Percentiles rank a stretch among this genome's conserved stretches.
Evolutionary conservation across 2,888 invertebrate species (phyloP).

Genomic region (Caenorhabditis sp.): DNA sequence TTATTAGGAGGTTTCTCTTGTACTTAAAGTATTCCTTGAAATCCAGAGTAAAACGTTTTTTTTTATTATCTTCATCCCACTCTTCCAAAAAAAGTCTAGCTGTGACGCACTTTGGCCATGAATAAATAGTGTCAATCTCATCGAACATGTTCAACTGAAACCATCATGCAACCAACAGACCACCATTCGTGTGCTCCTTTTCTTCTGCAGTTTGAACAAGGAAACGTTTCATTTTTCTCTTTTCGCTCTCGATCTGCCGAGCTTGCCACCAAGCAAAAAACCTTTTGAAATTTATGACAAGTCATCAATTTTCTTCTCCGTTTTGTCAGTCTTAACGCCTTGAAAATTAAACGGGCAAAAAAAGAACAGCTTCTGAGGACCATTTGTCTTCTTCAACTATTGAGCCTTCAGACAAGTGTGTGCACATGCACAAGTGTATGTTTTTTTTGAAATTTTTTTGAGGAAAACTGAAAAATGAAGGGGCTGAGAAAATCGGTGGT

Average conservation of each 20-base stretch:
- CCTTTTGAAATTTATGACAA: slow-evolving; percentile 8
- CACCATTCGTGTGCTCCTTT: slow-evolving; percentile 6
- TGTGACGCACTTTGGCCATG: slow-evolving; percentile 50
- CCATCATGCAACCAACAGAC: slow-evolving; percentile 37
- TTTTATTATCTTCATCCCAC: background rate
- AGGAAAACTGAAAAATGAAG: background rate
- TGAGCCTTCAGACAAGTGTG: slow-evolving; percentile 6
- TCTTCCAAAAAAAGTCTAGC: slow-evolving; percentile 1
- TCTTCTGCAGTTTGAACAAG: background rate
- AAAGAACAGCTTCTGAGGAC: slow-evolving; percentile 7
- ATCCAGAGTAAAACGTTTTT: too few relatives aligned
- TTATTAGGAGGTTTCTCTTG: too few relatives aligned
- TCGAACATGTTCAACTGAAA: slow-evolving; percentile 51
- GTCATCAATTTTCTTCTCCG: slow-evolving; percentile 3
- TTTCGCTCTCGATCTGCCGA: background rate
- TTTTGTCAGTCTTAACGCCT: background rate
- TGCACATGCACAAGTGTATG: slow-evolving; percentile 9
- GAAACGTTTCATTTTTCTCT: background rate
- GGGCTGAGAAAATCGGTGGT: background rate
- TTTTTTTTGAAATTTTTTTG: slow-evolving; percentile 12
- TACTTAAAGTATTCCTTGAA: too few relatives aligned
- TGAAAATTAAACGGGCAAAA: slow-evolving; percentile 7
- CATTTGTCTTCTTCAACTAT: slow-evolving; percentile 20
- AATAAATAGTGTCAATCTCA: slow-evolving; percentile 46
- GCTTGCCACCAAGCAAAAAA: background rate